Evolutionary conservation across 2,113 vertebrate species (phyloP), one percentile per base, ranked within the genome.

Genomic region (Datnioides undecimradiatus): DNA sequence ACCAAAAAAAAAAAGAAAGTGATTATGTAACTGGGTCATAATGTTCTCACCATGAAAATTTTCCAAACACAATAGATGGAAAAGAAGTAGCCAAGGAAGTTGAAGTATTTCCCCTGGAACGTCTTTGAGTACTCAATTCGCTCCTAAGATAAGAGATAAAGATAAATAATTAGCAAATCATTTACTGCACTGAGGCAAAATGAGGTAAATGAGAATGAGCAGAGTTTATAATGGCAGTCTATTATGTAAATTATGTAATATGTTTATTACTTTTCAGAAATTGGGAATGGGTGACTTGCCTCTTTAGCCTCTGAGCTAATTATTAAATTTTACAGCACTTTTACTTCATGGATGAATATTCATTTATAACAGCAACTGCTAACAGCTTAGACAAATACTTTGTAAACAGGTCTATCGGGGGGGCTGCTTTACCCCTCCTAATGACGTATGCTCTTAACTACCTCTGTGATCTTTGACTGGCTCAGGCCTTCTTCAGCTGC

Each of bases 1-100:
- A 6, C 2, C 8, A 41, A 68, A 55, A 17, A 48, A 57, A 41
- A 51, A 21, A 40, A 62, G 31, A 14, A 31, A 6, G 4, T 54
- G 60, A 65, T 45, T 57, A 64, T 23, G 31, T 59, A 67, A 59
- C 52, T 31, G 8, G 5, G 11, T 33, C n/a, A 1, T 7, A 23
- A 72, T 33, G 69, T 45, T 66, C 96, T 87, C 95, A 99, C 98
- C 97, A 99, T 99, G 85, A 99, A 99, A 79, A 98, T 99, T 93
- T 99, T 99, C 98, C 98, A 99, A 82, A 99, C 97, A 87, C 98
- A 99, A 74, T 99, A 99, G 88, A 99, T 98, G 76, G 98, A 99
- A 91, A 99, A 99, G 94, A 99, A 99, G 82, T 99, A 99, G 51
- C 98, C 98, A 63, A 99, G 87, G 87, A 99, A 97, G 91, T 99